phyloP scores from a whole-genome alignment of 2,113 vertebrate species.

The Accipiter virgatus region DNA sequence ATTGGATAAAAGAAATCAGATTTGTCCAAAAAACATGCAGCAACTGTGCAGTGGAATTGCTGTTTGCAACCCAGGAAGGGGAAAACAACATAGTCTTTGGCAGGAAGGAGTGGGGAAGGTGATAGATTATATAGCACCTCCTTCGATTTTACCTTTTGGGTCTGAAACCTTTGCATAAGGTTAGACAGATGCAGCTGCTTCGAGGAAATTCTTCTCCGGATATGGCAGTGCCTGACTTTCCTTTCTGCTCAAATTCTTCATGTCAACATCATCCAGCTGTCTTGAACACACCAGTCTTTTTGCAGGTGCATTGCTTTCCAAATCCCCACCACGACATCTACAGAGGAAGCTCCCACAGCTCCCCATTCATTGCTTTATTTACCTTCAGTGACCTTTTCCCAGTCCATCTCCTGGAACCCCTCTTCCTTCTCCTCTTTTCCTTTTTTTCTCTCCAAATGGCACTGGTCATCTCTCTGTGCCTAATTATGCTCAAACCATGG shows the following conservation, averaged over 20 bases:
- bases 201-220: not conserved
- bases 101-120: not conserved
- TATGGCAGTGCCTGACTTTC: not conserved
- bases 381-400: not conserved
- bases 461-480: not conserved
- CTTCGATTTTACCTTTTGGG: not conserved
- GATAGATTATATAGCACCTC: not conserved
- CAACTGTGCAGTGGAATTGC: not conserved
- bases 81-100: not conserved
- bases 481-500: not conserved
- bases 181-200: not conserved
- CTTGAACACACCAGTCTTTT: not conserved
- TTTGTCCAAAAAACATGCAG: not conserved
- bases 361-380: not conserved
- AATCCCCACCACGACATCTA: not conserved
- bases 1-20: not conserved
- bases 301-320: not conserved
- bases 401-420: not conserved
- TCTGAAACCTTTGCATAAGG: not conserved
- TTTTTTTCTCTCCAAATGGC: not conserved
- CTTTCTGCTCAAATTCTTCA: not conserved
- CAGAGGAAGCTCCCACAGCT: not conserved
- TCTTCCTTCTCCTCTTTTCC: not conserved
- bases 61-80: not conserved
- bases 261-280: not conserved